phyloP scores from a whole-genome alignment of 2,797 vertebrate genomes.

The Micrastur ruficollis region DNA sequence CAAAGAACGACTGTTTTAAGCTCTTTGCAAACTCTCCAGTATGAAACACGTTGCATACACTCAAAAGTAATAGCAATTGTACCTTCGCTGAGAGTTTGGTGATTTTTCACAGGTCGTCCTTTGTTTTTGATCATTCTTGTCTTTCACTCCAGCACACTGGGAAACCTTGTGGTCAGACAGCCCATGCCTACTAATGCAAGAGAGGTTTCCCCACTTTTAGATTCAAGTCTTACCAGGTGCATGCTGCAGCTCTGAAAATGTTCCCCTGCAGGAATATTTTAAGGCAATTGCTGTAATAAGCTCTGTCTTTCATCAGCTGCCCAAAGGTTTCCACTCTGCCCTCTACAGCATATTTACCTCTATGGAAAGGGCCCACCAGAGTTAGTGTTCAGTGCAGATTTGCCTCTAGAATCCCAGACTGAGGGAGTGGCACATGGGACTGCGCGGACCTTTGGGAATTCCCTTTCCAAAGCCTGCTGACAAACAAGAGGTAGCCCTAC shows the following conservation, averaged over 20 bases:
- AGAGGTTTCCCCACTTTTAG: background rate
- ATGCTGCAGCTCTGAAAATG: background rate
- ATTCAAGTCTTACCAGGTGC: background rate
- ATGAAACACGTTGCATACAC: fast-evolving
- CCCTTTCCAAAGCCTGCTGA: background rate
- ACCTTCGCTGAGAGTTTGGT: background rate
- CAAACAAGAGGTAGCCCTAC: background rate
- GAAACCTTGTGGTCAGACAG: background rate
- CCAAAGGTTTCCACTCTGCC: background rate
- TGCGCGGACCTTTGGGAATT: fast-evolving
- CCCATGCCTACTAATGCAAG: background rate
- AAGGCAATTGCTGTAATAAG: background rate
- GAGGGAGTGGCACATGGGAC: background rate
- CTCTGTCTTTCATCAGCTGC: background rate
- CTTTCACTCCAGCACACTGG: background rate
- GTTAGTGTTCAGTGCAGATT: background rate
- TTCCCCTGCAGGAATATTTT: background rate
- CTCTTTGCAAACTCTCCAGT: background rate
- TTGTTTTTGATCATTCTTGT: background rate
- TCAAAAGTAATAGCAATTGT: background rate
- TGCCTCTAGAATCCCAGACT: background rate
- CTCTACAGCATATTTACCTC: background rate
- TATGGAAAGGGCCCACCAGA: background rate
- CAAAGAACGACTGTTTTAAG: background rate
- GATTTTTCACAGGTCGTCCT: background rate